phyloP scores from a whole-genome alignment of 2,888 invertebrate genomes.

The Listrodromus nycthemerus region DNA sequence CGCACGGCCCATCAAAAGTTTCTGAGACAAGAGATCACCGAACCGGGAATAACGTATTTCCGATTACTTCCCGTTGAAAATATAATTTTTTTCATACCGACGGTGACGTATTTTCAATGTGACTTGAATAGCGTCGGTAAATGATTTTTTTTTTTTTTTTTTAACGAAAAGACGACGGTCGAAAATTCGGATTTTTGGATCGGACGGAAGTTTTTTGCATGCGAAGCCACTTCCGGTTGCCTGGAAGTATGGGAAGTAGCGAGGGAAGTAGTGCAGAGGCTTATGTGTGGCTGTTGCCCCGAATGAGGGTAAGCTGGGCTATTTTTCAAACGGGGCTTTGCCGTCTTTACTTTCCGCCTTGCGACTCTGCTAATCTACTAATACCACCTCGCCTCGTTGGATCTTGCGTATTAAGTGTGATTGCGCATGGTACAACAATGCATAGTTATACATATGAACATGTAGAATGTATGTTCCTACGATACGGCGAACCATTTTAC shows the following conservation, averaged over 20 bases:
- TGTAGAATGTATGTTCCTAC: neutral
- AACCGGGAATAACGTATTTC: too few species aligned
- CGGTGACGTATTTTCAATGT: too few species aligned
- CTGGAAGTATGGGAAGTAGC: too few species aligned
- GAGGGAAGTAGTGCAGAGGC: neutral
- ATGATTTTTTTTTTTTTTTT: too few species aligned
- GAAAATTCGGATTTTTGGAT: too few species aligned
- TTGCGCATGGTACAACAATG: neutral
- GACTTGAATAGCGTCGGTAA: too few species aligned
- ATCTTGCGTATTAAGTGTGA: neutral
- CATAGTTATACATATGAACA: neutral
- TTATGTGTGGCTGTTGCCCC: neutral
- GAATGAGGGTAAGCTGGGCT: slow-evolving; percentile 47
- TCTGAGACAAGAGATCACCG: neutral
- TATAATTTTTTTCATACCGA: too few species aligned
- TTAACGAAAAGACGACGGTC: too few species aligned
- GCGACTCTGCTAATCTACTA: neutral
- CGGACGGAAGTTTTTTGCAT: too few species aligned
- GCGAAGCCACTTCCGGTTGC: too few species aligned
- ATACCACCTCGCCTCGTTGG: neutral
- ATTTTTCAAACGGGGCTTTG: slow-evolving; percentile 33
- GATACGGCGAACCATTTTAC: neutral
- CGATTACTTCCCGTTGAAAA: too few species aligned
- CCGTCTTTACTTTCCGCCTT: slow-evolving; percentile 16
- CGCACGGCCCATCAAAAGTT: neutral